Percentiles rank a stretch among this genome's conserved stretches.
phyloP scores from a whole-genome alignment of 2,797 vertebrate genomes.

The Odontamblyopus lacepedii region DNA sequence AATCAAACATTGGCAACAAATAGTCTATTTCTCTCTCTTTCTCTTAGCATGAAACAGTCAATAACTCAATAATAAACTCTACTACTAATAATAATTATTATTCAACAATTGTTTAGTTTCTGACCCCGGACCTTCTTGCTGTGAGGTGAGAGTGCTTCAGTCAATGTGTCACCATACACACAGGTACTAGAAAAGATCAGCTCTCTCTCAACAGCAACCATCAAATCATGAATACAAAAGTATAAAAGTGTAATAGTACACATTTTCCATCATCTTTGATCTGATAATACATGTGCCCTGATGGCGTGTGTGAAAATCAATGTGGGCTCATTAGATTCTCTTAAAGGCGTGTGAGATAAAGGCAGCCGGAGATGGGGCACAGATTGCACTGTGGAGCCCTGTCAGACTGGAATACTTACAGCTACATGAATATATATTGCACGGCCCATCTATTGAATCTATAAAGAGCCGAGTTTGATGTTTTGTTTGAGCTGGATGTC shows the following conservation, averaged over 20 bases:
- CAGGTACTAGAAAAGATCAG: background rate
- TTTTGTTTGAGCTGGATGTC: slow-evolving; percentile 24
- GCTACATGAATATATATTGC: slow-evolving; percentile 40
- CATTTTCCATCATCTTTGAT: slow-evolving; percentile 9
- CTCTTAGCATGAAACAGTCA: too few relatives aligned
- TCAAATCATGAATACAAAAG: background rate
- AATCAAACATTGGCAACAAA: too few relatives aligned
- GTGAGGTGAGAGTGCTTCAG: too few relatives aligned
- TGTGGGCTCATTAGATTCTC: slow-evolving; percentile 36
- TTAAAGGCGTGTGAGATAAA: slow-evolving; percentile 32
- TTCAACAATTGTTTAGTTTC: too few relatives aligned
- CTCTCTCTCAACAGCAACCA: background rate
- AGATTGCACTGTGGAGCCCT: slow-evolving; percentile 12
- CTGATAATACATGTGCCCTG: slow-evolving; percentile 20
- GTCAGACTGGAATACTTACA: slow-evolving; percentile 17
- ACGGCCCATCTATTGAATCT: slow-evolving; percentile 34
- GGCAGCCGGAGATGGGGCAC: slow-evolving; percentile 23
- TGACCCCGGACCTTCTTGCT: too few relatives aligned
- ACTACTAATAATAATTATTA: too few relatives aligned
- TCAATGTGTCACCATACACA: background rate
- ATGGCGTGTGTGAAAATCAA: slow-evolving; percentile 29
- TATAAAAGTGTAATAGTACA: background rate
- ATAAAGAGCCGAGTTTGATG: slow-evolving; percentile 19
- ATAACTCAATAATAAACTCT: too few relatives aligned
- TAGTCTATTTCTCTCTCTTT: too few relatives aligned